Base-by-base conservation (phyloP, 1,140 invertebrate species). In the Zophobas morio region DNA sequence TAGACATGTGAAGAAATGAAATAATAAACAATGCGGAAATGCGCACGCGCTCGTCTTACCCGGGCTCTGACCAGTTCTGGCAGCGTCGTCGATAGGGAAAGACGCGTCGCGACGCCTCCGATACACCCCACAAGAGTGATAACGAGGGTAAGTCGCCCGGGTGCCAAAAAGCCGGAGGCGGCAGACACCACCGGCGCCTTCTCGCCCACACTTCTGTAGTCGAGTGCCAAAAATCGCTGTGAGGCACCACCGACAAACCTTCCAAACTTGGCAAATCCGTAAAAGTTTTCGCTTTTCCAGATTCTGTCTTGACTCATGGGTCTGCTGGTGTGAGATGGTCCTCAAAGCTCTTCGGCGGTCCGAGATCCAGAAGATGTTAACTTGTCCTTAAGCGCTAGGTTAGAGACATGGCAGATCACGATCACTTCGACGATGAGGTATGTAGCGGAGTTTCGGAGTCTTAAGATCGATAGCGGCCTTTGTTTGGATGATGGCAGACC, bases 351-450 rank as follows among this genome's bases (percentile, higher is more conserved):
- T 20, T 20, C 20, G 20, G 20, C 20, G 20, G 20, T 20, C 20
- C 20, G 20, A 20, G 20, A 20, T 20, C 20, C 20, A 20, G 20
- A 20, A 20, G 20, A 20, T 20, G 20, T 20, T 20, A 20, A 20
- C 20, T 20, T 66, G 37, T 37, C 32, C 35, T 35, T 39, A 8
- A 34, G n/a, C n/a, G 42, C n/a, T 66, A 37, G 20, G 37, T 37
- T 20, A 6, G 36, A 71, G 53, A 49, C 37, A 82, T 82, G 81
- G 80, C 80, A 20, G 81, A 82, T 75, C 81, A 81, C 76, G 81
- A 81, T 78, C 78, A 78, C 56, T 82, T 82, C 49, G 81, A 82
- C 56, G 81, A 82, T 70, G 81, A 82, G 81, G 81, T 82, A 60
- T 20, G 73, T 57, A 6, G 35, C 20, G 0, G 20, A 20, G 0